Base-by-base conservation (phyloP, 1,140 invertebrate genomes). In the Oscheius sp. region DNA sequence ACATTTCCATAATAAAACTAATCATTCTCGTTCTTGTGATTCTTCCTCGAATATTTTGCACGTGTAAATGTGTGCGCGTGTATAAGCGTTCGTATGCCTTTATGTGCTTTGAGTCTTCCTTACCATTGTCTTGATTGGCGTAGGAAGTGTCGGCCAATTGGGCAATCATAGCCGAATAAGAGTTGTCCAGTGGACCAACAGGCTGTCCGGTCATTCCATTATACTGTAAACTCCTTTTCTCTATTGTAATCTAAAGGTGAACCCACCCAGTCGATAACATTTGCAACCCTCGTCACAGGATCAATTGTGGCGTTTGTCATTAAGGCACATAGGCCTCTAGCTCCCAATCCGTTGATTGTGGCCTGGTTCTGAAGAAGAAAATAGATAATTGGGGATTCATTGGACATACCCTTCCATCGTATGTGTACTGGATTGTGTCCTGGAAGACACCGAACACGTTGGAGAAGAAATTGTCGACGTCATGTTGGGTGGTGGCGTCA, bases 361-460 rank as follows among this genome's bases (percentile, higher is more conserved):
- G 62, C 64, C 2, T 15, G 20, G 32, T 68, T 63, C 64, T 73
- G 35, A 63, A 58, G 1, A 18, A 15, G n/a, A 34, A 3, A 42
- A 29, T 66, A 26, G 4, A 1, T 28, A n/a, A 1, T 18, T 7
- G 10, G 35, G 4, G 1, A 15, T 34, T 31, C 10, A 10, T 36
- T n/a, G n/a, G n/a, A 63, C 72, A 52, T 23, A 74, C 72, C 36
- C 72, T 67, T 74, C 72, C 72, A 36, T 76, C 75, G 31, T 68
- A 68, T 26, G 75, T 76, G 34, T 76, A 76, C 62, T 76, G 75
- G 45, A 74, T 58, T 10, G 74, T 55, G 61, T 52, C 70, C 32
- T 76, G 75, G 75, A 75, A 76, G 29, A 58, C 67, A 28, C 72
- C 46, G 49, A 63, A 68, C 20, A 76, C 32, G 32, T 76, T 76